phyloP scores from a whole-genome alignment of 1,140 invertebrate species.

The Cotesia vestalis region DNA sequence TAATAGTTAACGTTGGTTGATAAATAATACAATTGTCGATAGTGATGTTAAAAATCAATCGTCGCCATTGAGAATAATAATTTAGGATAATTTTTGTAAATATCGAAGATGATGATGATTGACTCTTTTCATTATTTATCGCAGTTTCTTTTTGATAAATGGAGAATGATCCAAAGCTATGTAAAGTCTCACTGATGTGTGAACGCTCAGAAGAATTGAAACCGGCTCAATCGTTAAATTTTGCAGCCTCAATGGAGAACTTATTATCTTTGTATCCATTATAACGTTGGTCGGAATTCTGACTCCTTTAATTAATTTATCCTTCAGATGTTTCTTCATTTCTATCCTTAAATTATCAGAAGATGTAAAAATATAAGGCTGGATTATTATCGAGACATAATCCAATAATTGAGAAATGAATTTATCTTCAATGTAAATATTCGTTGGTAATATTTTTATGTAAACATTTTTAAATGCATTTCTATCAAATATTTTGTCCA shows the following conservation, averaged over 20 bases:
- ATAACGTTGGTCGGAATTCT: constrained; percentile 69
- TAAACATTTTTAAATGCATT: constrained; percentile 66
- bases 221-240: constrained; percentile 75
- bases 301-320: constrained; percentile 44
- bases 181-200: constrained; percentile 81
- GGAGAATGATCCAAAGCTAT: constrained; percentile 92
- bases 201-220: constrained; percentile 75
- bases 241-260: constrained; percentile 71
- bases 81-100: constrained; percentile 49
- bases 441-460: constrained; percentile 70
- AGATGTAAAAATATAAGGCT: constrained; percentile 62
- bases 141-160: constrained; percentile 57
- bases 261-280: constrained; percentile 68
- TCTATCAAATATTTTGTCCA: constrained; percentile 34
- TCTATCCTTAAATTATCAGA: constrained; percentile 36
- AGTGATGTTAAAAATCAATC: constrained; percentile 61
- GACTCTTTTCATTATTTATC: background rate
- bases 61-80: constrained; percentile 60
- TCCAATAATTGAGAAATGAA: constrained; percentile 71
- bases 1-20: constrained; percentile 68
- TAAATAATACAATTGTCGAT: constrained; percentile 69
- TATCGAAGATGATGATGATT: constrained; percentile 31
- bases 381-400: constrained; percentile 67
- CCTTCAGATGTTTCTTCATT: background rate
- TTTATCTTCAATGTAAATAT: constrained; percentile 75